Percentiles rank a stretch among this genome's conserved stretches.
These are phyloP conservation scores for Didymodactylos carnosus DNA, from an alignment of 2,888 invertebrate genomes.

Conservation along the genomic window DNA sequence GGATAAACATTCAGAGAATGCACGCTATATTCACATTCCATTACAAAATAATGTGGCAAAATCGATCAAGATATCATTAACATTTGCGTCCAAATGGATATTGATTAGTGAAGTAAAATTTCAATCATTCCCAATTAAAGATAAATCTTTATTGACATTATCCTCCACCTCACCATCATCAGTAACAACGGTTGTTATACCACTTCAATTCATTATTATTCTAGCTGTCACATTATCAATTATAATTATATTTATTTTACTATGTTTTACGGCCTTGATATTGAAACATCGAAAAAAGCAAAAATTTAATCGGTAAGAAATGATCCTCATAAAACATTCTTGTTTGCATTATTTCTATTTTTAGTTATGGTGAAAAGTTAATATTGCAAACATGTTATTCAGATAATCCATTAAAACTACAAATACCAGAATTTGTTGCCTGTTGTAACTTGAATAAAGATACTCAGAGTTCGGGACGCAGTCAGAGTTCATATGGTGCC, in stretches of 20 bases:
- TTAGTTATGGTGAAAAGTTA: background rate
- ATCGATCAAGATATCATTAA: constrained; percentile 44
- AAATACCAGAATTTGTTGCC: too few species aligned
- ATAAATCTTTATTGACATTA: background rate
- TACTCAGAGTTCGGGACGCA: background rate
- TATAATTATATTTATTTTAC: background rate
- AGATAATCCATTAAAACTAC: background rate
- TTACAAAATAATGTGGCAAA: constrained; percentile 59
- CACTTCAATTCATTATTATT: background rate
- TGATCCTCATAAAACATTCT: too few species aligned
- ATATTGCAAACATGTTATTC: background rate
- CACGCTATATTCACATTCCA: constrained; percentile 59
- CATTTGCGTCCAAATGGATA: constrained; percentile 50
- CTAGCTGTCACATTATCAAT: background rate
- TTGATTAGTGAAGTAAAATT: constrained; percentile 72
- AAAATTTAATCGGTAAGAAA: background rate
- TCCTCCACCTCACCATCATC: constrained; percentile 1
- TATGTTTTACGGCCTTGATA: background rate
- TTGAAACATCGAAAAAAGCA: background rate
- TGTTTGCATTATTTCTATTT: background rate
- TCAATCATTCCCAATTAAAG: constrained; percentile 49
- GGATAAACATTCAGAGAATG: constrained; percentile 53
- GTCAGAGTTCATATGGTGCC: background rate
- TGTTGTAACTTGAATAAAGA: background rate
- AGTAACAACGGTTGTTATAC: background rate